Conservation (phyloP, 2,888 invertebrate species). For the Phoenoteleia sp. region DNA sequence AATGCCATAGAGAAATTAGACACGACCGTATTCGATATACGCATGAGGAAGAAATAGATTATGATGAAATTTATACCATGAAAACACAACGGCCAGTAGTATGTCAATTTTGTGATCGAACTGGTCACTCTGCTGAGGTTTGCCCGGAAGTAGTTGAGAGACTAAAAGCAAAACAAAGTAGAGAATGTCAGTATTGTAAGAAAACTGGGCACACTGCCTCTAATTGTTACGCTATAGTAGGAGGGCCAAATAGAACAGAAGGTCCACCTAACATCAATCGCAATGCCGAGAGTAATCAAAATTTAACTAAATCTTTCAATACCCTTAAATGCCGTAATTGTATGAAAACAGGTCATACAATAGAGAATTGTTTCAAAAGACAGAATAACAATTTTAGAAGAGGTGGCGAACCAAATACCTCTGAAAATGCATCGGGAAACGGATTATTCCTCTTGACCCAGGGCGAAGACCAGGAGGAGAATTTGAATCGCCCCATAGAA, state of each 20-base stretch:
- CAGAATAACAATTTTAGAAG: not conserved
- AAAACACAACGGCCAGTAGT: too few species aligned
- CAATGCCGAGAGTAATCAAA: too few species aligned
- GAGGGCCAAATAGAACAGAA: not conserved
- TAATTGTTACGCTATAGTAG: not conserved
- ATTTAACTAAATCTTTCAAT: too few species aligned
- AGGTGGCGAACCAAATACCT: not conserved
- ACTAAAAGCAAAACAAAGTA: not conserved
- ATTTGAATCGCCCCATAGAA: not conserved
- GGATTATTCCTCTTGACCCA: not conserved
- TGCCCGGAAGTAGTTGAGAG: not conserved
- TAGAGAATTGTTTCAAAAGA: not conserved
- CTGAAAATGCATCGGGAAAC: too few species aligned
- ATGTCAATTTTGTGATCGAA: slow-evolving; percentile 6
- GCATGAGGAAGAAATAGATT: not conserved
- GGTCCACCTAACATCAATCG: too few species aligned
- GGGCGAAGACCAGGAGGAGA: slow-evolving; percentile 8
- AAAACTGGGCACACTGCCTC: slow-evolving; percentile 31
- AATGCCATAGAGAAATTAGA: not conserved
- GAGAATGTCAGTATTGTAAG: slow-evolving; percentile 45
- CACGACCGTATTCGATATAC: not conserved
- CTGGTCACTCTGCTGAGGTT: not conserved
- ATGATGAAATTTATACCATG: not conserved
- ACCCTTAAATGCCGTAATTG: not conserved
- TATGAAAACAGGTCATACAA: not conserved